Percentiles rank a stretch among this genome's conserved stretches.
Evolutionary conservation across 2,797 vertebrate genomes (phyloP).

Genomic region (Manis crassicaudata): DNA sequence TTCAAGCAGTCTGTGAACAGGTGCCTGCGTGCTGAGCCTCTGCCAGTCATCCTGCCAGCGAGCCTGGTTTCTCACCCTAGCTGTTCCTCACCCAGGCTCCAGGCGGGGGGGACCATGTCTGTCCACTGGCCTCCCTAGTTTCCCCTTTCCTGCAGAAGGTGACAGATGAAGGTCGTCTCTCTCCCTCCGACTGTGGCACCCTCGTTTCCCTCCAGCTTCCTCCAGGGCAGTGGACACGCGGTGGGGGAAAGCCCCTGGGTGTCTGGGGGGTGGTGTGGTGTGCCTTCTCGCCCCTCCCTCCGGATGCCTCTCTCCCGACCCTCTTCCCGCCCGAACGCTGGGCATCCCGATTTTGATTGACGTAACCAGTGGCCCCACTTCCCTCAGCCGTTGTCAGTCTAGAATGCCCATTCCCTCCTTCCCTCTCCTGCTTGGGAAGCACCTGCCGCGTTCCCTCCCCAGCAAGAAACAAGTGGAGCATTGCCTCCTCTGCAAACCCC

Average conservation of each 20-base stretch:
- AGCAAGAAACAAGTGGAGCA: background rate
- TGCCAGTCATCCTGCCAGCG: accelerated
- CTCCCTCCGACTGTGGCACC: accelerated
- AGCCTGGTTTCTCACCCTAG: background rate
- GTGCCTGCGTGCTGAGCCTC: accelerated
- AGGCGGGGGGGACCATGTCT: background rate
- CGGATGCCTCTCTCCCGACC: background rate
- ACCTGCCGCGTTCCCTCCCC: accelerated
- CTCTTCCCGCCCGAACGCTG: background rate
- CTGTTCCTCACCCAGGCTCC: background rate
- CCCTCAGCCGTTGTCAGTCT: background rate
- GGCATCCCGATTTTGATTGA: background rate
- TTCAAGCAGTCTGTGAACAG: background rate
- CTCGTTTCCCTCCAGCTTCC: background rate
- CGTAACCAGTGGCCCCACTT: accelerated
- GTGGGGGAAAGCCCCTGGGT: background rate
- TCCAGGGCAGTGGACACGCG: accelerated
- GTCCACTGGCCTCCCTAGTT: background rate
- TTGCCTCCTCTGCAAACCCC: background rate
- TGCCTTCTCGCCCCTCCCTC: background rate
- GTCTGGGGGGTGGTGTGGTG: accelerated
- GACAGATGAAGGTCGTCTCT: background rate
- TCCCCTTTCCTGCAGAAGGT: background rate
- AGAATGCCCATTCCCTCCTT: background rate
- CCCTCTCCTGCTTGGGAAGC: background rate